phyloP scores from a whole-genome alignment of 1,140 invertebrate species.

The Polypedilum pembai region DNA sequence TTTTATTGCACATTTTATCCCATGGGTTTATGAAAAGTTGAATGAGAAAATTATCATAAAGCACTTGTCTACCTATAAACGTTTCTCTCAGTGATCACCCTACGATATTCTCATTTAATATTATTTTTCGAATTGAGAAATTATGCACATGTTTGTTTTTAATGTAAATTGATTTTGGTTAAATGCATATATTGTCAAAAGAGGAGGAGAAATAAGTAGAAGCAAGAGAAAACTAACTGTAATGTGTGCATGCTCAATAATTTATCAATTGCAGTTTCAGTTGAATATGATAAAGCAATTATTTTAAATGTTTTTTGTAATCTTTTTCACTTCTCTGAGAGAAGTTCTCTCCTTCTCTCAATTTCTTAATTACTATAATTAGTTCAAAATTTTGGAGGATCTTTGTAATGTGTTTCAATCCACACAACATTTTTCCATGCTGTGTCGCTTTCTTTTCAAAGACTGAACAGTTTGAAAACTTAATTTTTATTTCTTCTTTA shows the following conservation, averaged over 20 bases:
- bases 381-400: neutral
- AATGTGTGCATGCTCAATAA: neutral
- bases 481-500: no score
- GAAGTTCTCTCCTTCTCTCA: neutral
- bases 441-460: neutral
- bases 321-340: neutral
- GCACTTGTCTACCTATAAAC: neutral
- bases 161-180: neutral
- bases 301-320: neutral
- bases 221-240: neutral
- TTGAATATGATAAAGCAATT: neutral
- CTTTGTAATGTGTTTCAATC: neutral
- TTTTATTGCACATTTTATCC: no score
- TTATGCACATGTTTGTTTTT: no score
- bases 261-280: neutral
- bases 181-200: neutral
- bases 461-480: no score
- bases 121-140: no score
- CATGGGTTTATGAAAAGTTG: no score
- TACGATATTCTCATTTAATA: no score
- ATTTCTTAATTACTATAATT: neutral
- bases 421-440: neutral
- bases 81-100: neutral
- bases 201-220: neutral
- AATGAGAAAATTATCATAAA: constrained; percentile 11